phyloP scores from a whole-genome alignment of 2,888 invertebrate species.

The Schizaphis graminum region DNA sequence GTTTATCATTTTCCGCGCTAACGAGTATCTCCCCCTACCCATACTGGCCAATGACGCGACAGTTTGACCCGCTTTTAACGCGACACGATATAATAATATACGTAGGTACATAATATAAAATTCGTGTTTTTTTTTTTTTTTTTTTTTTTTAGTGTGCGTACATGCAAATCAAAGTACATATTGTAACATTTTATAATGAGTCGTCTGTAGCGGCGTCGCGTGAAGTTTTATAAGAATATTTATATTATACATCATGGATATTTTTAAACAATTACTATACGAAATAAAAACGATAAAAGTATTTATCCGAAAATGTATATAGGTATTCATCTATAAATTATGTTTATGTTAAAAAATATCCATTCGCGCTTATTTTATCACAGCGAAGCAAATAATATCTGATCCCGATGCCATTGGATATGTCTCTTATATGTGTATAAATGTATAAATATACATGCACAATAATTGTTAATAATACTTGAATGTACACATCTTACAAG shows the following conservation, averaged over 20 bases:
- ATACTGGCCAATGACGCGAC: neutral
- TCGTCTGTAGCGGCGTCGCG: no score
- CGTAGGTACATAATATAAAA: neutral
- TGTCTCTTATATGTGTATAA: neutral
- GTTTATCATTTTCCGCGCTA: neutral
- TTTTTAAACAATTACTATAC: no score
- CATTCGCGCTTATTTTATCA: no score
- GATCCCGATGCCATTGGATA: neutral
- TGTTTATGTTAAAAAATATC: no score
- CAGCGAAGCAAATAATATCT: neutral
- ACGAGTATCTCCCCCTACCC: neutral
- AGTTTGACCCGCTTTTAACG: neutral
- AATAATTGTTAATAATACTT: neutral
- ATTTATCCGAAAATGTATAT: no score
- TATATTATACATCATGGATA: no score
- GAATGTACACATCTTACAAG: neutral
- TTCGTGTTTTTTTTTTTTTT: neutral
- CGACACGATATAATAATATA: neutral
- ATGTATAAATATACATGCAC: neutral
- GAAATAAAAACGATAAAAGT: no score
- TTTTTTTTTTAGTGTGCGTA: neutral
- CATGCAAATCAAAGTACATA: neutral
- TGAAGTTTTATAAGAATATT: no score
- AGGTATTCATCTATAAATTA: no score
- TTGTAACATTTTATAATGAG: neutral